A percentile compares a stretch with the other conserved stretches of the same genome.
Evolutionary conservation across 2,888 invertebrate species (phyloP).

Genomic region (Amorpha juglandis): DNA sequence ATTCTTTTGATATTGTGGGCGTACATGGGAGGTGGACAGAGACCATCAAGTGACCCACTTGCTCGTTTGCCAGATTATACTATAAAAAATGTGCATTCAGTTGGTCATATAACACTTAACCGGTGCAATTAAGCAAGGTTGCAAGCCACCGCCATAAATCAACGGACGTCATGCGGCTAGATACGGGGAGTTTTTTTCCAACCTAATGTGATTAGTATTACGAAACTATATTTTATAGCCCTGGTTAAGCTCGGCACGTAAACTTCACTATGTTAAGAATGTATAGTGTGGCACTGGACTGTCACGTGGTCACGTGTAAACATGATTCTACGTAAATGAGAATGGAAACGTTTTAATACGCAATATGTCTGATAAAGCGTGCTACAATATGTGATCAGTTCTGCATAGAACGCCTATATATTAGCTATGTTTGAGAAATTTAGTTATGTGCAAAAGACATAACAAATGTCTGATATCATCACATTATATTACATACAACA

Average conservation of each 20-base stretch:
- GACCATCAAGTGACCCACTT: too few relatives aligned
- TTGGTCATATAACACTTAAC: conserved; percentile 24
- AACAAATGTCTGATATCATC: not conserved
- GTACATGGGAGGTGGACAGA: too few relatives aligned
- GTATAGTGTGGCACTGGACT: conserved; percentile 6
- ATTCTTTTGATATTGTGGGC: too few relatives aligned
- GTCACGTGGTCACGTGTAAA: conserved; percentile 8
- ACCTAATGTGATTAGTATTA: conserved; percentile 65
- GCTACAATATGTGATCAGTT: not conserved
- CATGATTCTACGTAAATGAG: not conserved
- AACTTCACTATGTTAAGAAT: conserved; percentile 17
- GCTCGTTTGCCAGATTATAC: conserved; percentile 13
- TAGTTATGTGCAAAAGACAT: not conserved
- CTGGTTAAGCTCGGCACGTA: conserved; percentile 30
- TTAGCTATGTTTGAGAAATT: too few relatives aligned
- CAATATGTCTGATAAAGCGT: not conserved
- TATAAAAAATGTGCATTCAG: conserved; percentile 21
- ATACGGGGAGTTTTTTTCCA: conserved; percentile 53
- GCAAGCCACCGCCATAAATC: conserved; percentile 50
- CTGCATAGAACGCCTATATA: too few relatives aligned
- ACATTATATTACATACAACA: too few relatives aligned
- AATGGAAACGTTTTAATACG: not conserved
- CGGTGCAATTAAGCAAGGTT: conserved; percentile 30
- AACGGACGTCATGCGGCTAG: conserved; percentile 61
- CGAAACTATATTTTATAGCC: conserved; percentile 66